phyloP scores from a whole-genome alignment of 2,797 vertebrate species.

The Enteromius unitaeniatus region DNA sequence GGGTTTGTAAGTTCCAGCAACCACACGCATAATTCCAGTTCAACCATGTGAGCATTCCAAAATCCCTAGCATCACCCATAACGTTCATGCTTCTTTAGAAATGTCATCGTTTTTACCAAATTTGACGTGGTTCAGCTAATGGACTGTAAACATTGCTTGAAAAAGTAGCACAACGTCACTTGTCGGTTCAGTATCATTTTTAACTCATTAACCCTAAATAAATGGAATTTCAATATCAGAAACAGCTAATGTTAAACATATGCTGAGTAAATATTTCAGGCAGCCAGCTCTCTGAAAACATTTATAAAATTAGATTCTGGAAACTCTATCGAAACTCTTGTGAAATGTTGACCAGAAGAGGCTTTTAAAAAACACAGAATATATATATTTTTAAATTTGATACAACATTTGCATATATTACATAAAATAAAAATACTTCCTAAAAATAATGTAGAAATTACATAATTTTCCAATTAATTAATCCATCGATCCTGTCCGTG shows the following conservation, averaged over 20 bases:
- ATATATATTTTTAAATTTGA: too few species aligned
- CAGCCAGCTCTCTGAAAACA: constrained; percentile 1
- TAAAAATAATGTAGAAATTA: background rate
- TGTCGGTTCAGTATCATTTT: background rate
- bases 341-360: constrained; percentile 9
- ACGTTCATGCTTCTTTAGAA: background rate
- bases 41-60: background rate
- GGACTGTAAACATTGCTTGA: background rate
- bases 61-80: background rate
- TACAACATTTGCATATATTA: background rate
- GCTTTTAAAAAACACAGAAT: background rate
- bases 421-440: background rate
- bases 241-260: constrained; percentile 51
- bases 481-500: background rate
- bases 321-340: constrained; percentile 10
- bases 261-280: constrained; percentile 27
- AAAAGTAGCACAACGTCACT: background rate
- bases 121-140: background rate
- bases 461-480: background rate
- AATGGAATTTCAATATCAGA: background rate
- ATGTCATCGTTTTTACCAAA: background rate
- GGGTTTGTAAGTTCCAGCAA: constrained; percentile 9
- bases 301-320: background rate
- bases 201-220: background rate
- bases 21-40: background rate